Percentiles rank a stretch among this genome's conserved stretches.
phyloP scores from a whole-genome alignment of 2,888 invertebrate genomes.

The Blomia tropicalis region DNA sequence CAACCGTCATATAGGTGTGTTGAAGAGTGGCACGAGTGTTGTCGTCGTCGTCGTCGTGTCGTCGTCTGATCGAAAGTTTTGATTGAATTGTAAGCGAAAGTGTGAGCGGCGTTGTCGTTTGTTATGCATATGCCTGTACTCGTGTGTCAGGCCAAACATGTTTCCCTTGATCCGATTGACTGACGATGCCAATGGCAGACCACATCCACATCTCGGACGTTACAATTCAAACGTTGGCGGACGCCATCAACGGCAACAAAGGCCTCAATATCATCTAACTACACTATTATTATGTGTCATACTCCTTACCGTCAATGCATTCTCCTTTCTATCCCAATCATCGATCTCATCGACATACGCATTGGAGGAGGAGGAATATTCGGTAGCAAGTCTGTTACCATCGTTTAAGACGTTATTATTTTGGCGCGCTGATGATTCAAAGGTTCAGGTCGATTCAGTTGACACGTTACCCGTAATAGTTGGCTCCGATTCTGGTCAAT shows the following conservation, averaged over 20 bases:
- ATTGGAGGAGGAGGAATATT: not conserved
- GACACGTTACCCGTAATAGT: not conserved
- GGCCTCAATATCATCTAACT: not conserved
- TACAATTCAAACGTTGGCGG: too few species aligned
- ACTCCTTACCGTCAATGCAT: not conserved
- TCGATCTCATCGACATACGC: not conserved
- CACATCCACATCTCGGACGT: too few species aligned
- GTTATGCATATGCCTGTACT: too few species aligned
- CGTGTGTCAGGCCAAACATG: too few species aligned
- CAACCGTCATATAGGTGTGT: too few species aligned
- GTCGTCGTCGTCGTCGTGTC: too few species aligned
- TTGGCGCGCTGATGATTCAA: not conserved
- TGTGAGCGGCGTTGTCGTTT: too few species aligned
- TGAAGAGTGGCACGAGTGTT: too few species aligned
- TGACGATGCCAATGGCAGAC: not conserved
- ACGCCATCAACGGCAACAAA: too few species aligned
- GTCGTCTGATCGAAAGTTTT: too few species aligned
- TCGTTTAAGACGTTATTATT: constrained; percentile 1
- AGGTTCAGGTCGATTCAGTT: not conserved
- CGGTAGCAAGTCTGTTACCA: not conserved
- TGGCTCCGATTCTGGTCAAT: not conserved
- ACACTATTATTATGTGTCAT: not conserved
- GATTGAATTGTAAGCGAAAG: too few species aligned
- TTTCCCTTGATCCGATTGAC: not conserved
- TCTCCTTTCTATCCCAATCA: not conserved